phyloP scores from a whole-genome alignment of 2,888 invertebrate genomes.

The Malachius bipustulatus region DNA sequence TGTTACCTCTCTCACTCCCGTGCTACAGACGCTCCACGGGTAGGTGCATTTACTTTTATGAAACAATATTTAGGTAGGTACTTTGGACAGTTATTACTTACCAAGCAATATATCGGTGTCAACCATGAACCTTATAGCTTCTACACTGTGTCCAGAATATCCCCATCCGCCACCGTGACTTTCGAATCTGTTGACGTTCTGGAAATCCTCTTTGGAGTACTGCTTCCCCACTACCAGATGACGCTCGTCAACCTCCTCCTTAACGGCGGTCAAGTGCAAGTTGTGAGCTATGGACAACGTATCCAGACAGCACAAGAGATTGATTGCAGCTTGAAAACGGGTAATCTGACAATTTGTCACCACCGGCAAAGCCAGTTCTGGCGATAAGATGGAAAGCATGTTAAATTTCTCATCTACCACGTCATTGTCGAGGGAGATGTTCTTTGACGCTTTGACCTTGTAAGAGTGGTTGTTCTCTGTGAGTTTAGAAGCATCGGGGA shows the following conservation, averaged over 20 bases:
- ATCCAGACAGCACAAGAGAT: conserved; percentile 80
- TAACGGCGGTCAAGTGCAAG: conserved; percentile 41
- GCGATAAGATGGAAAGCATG: conserved; percentile 56
- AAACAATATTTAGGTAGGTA: no score
- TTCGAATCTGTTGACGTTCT: conserved; percentile 79
- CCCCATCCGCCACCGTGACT: conserved; percentile 98
- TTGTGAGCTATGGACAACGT: conserved; percentile 75
- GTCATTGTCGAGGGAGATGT: conserved; percentile 20
- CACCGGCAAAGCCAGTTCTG: conserved; percentile 71
- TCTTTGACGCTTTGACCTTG: conserved; percentile 23
- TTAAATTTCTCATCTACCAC: conserved; percentile 24
- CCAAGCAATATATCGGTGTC: conserved; percentile 80
- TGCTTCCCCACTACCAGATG: conserved; percentile 44
- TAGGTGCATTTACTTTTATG: no score
- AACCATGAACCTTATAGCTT: conserved; percentile 89
- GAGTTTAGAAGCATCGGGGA: conserved; percentile 30
- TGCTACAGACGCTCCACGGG: no score
- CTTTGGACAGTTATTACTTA: no score
- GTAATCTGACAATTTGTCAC: conserved; percentile 58
- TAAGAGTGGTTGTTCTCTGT: conserved; percentile 25
- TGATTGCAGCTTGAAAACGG: conserved; percentile 79
- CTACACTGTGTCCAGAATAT: conserved; percentile 91
- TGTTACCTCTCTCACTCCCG: no score
- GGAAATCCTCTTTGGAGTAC: conserved; percentile 68
- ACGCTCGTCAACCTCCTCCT: conserved; percentile 42